Evolutionary conservation across 2,888 invertebrate genomes (phyloP), one percentile per base, ranked within the genome.

Genomic region (Allolobophora icterica): DNA sequence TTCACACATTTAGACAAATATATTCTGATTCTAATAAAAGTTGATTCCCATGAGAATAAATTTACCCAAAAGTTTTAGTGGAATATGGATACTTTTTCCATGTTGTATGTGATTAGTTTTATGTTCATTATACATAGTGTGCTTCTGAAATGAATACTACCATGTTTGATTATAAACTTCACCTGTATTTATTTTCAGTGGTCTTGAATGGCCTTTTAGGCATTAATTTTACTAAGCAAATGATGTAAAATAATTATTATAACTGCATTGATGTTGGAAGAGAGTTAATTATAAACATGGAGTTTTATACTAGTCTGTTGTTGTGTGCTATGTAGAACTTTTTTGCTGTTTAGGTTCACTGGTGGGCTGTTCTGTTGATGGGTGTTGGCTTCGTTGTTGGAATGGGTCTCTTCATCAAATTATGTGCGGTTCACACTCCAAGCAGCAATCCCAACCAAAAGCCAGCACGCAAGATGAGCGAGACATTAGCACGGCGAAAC

Each of bases 351-450:
- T 89, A 92, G 92, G 89, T n/a, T 21, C 91, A 95, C 92, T 95
- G 95, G 95, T 95, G 95, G 95, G 95, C 94, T 11, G 99, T 99
- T 93, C 96, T 99, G 92, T 96, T 99, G 91, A 97, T 98, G 96
- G 97, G 98, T 90, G 97, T 92, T 15, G 92, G 84, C 19, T 45
- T 92, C 24, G 89, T 92, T 15, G 90, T 92, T 19, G 84, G 91
- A 84, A 91, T 91, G 91, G 92, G 91, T 91, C 96, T 98, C 91
- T 99, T 99, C 95, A 99, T 99, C 94, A 99, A 99, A 95, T 99
- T 99, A 95, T 99, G 99, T 96, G 99, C 99, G 42, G 99, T 99
- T 90, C 99, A 99, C 96, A 99, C 99, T 91, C 99, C 99, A 42
- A 98, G 98, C 91, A 99, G 98, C 92, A 99, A 99, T 96, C 99